Percentiles rank a stretch among this genome's conserved stretches.
Conservation (phyloP, 2,113 vertebrate species). For the Rhegmatorhina hoffmannsi region DNA sequence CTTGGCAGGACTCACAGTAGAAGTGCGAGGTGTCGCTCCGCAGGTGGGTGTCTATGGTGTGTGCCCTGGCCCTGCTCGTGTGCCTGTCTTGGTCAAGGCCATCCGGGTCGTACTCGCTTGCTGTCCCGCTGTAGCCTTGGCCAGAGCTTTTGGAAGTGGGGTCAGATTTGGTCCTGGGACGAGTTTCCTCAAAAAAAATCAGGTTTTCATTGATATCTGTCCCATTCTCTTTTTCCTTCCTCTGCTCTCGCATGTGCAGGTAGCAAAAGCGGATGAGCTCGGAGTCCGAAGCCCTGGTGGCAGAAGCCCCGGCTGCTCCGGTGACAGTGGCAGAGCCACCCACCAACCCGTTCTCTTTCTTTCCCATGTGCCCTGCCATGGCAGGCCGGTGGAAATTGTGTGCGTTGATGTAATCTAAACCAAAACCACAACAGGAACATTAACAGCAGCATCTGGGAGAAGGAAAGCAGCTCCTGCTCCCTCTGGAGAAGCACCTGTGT, state of each 20-base stretch:
- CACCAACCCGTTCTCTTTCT: conserved; percentile 88
- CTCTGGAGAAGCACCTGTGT: background rate
- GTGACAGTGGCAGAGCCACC: conserved; percentile 75
- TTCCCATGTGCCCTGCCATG: conserved; percentile 79
- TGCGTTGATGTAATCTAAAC: conserved; percentile 94
- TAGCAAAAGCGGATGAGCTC: conserved; percentile 96
- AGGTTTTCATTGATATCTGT: conserved; percentile 95
- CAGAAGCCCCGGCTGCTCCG: conserved; percentile 75
- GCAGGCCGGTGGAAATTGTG: conserved; percentile 83
- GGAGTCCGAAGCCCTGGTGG: conserved; percentile 78
- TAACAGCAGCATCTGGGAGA: background rate
- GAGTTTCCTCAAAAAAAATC: conserved; percentile 87
- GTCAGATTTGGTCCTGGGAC: conserved; percentile 94
- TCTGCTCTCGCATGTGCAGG: conserved; percentile 93
- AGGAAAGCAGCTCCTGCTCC: background rate
- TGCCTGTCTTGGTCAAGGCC: conserved; percentile 74
- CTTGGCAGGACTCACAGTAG: conserved; percentile 95
- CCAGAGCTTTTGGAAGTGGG: conserved; percentile 90
- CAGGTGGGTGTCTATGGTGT: conserved; percentile 86
- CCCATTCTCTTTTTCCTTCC: conserved; percentile 84
- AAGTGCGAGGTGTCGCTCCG: conserved; percentile 72
- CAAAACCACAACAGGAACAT: conserved; percentile 75
- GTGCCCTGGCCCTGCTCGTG: conserved; percentile 82
- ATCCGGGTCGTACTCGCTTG: conserved; percentile 66
- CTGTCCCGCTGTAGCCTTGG: conserved; percentile 67